These are phyloP conservation scores for Anarhynchus alexandrinus DNA, from an alignment of 2,113 vertebrate species.

Conservation along the genomic window DNA sequence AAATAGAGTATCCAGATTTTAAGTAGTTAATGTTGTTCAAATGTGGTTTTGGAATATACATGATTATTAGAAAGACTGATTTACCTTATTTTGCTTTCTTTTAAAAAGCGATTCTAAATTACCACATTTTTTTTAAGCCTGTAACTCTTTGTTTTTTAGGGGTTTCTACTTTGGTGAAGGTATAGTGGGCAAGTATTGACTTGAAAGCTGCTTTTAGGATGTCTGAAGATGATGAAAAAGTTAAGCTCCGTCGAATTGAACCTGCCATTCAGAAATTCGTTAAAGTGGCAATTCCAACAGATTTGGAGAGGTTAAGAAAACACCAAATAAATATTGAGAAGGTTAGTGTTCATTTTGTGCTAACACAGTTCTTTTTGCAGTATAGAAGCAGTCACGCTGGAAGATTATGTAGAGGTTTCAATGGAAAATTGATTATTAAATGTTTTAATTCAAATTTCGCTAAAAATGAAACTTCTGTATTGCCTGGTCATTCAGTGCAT, in stretches of 20 bases:
- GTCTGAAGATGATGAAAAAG: slow-evolving; percentile 86
- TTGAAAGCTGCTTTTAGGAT: slow-evolving; percentile 72
- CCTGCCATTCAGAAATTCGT: slow-evolving; percentile 92
- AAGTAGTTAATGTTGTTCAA: not conserved
- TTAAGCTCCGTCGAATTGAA: slow-evolving; percentile 91
- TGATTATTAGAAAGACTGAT: not conserved
- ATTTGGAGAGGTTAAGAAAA: slow-evolving; percentile 92
- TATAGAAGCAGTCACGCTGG: not conserved
- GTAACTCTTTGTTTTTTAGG: slow-evolving; percentile 31
- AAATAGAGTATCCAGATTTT: not conserved
- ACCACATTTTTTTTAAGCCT: not conserved
- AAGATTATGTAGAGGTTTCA: not conserved
- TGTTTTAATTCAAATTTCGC: not conserved
- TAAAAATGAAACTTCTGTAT: not conserved
- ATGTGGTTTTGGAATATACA: not conserved
- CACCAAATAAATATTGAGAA: slow-evolving; percentile 97
- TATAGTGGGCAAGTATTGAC: not conserved
- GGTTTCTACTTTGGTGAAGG: slow-evolving; percentile 39
- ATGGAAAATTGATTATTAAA: not conserved
- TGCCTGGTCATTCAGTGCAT: not conserved
- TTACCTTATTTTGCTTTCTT: not conserved
- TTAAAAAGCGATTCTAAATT: not conserved
- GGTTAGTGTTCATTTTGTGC: slow-evolving; percentile 69
- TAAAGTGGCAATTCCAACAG: slow-evolving; percentile 95
- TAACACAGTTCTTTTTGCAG: not conserved